Evolutionary conservation across 2,797 vertebrate genomes (phyloP).

Genomic region (Perodicticus potto): DNA sequence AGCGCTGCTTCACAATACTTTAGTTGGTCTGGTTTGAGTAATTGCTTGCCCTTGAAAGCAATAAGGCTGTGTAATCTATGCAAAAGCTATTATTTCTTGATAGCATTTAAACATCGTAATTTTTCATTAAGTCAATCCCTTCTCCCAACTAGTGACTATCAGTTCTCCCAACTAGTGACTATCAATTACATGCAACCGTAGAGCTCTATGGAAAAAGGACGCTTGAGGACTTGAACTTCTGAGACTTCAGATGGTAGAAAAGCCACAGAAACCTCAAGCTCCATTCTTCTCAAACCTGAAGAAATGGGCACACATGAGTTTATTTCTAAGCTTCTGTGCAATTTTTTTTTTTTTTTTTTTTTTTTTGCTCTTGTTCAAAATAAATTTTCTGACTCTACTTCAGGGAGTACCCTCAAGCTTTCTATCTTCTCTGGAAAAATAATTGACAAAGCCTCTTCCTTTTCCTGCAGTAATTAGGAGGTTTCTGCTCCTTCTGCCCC

Average conservation of each 20-base stretch:
- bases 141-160: neutral
- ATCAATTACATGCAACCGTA: neutral
- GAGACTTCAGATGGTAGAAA: neutral
- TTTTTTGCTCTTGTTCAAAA: neutral
- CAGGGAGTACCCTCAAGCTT: constrained; percentile 33
- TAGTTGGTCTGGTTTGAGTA: constrained; percentile 56
- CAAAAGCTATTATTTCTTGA: constrained; percentile 65
- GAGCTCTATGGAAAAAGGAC: neutral
- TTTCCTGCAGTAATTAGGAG: constrained; percentile 56
- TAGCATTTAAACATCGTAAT: constrained; percentile 44
- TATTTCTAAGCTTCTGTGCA: neutral
- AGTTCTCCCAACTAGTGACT: neutral
- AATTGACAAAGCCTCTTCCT: constrained; percentile 58
- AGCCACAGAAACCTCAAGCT: neutral
- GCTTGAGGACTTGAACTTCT: neutral
- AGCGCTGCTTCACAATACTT: neutral
- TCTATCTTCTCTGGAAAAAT: constrained; percentile 48
- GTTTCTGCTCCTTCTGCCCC: constrained; percentile 14
- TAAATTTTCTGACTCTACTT: constrained; percentile 57
- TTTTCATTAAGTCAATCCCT: neutral
- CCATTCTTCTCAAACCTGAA: neutral
- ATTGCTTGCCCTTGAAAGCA: constrained; percentile 58
- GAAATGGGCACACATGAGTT: neutral
- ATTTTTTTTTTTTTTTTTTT: neutral
- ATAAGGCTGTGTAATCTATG: constrained; percentile 32